Evolutionary conservation across 1,140 invertebrate genomes (phyloP), one percentile per base, ranked within the genome.

Genomic region (Ceratosolen fusciceps): DNA sequence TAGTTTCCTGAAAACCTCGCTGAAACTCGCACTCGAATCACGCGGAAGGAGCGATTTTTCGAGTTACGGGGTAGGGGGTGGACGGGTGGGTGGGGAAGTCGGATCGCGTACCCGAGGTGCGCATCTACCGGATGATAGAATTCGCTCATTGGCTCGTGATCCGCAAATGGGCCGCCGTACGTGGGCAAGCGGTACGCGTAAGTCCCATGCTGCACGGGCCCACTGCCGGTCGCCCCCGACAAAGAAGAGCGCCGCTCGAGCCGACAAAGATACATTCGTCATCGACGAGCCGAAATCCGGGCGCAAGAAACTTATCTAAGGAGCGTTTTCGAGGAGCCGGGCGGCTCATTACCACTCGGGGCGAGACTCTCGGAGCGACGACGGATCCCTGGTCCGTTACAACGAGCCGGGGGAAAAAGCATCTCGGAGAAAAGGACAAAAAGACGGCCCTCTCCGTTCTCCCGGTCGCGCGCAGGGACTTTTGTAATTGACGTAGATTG

Each of bases 401-500:
- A 70, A 79, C n/a, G 54, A 77, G 52, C 10, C 26, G 39, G 26
- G 52, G 12, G 29, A 62, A 60, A 68, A 47, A 60, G 26, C 34
- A 34, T 34, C 34, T 65, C 8, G 49, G 29, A 29, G 34, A 70
- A 56, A 14, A 56, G n/a, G 26, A 62, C n/a, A 65, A 58, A 26
- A 29, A 78, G 10, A 24, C 8, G 21, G 19, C 1, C 2, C 19
- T 14, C 37, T n/a, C 39, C 58, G 37, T 26, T 39, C 43, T 47
- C 47, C 49, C 60, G 47, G 29, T 39, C 31, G 54, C 34, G 47
- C 58, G 54, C n/a, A n/a, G 73, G 34, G 65, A 58, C 62, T 60
- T 60, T 62, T 49, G 73, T 75, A 80, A 80, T 80, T 80, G 78
- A 80, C 78, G 78, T 75, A 43, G 62, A 74, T 80, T 71, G 78